Evolutionary conservation across 1,140 invertebrate species (phyloP), one percentile per base, ranked within the genome.

Genomic region (Danaus plexippus): DNA sequence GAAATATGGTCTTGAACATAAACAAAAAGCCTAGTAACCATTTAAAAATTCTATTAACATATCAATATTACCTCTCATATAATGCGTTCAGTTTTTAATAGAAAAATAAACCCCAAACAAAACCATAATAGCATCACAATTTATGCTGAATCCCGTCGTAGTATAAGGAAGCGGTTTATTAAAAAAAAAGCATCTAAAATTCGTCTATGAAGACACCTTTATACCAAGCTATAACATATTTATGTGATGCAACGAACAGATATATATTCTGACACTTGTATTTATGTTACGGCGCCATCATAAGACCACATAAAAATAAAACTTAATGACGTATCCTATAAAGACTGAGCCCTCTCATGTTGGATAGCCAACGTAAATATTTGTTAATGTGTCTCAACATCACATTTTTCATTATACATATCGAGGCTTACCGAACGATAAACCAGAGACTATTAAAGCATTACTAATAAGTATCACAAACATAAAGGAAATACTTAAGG

Each of bases 281-380:
- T 47, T 52, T 45, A 55, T 56, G 9, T 49, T 44, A 43, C 12
- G 59, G 59, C 59, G 59, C 59, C 59, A 56, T 32, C 22, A 32
- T 32, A 32, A 49, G 48, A 22, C 11, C 12, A 10, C 40, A 56
- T 56, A 61, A 61, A 55, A 61, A 41, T 43, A 61, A 61, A 43
- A 40, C 47, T 56, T 61, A 61, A 56, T 56, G 49, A 56, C 41
- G 47, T 44, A 43, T 52, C 48, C 32, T 61, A 56, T 47, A 58
- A 51, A 32, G 58, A 44, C 44, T 56, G 55, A 56, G 49, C 54
- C 11, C 49, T 60, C 46, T 52, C 41, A 47, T 42, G 50, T 52
- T 48, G 49, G 40, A 52, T 52, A 32, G 47, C 40, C 43, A 41
- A 52, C 13, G 44, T 58, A 58, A 58, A 58, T 58, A 58, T 58